phyloP scores from a whole-genome alignment of 2,888 invertebrate species.

The Hoplodrina ambigua region DNA sequence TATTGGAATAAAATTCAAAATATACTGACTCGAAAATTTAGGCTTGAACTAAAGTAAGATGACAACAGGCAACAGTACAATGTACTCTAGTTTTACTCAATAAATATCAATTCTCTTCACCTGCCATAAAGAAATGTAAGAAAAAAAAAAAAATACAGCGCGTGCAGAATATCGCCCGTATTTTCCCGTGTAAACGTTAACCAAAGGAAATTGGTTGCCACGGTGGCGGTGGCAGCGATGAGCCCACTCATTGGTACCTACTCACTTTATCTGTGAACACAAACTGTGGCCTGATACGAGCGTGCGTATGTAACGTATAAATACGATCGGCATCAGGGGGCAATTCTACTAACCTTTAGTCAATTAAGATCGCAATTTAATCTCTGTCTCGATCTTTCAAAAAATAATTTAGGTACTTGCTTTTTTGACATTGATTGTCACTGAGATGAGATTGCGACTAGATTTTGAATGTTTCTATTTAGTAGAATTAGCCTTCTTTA shows the following conservation, averaged over 20 bases:
- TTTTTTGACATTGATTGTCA: too few relatives aligned
- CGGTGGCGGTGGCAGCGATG: constrained; percentile 5
- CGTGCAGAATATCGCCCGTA: constrained; percentile 7
- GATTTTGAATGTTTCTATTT: too few relatives aligned
- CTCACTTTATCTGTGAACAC: neutral
- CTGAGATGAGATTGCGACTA: too few relatives aligned
- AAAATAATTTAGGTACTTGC: too few relatives aligned
- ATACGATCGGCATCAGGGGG: neutral
- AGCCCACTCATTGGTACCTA: constrained; percentile 3
- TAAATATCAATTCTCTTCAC: neutral
- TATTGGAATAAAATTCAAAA: too few relatives aligned
- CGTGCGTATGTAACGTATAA: neutral
- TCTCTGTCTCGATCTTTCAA: too few relatives aligned
- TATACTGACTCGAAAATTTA: too few relatives aligned
- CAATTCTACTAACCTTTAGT: too few relatives aligned
- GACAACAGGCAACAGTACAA: too few relatives aligned
- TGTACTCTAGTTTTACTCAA: neutral
- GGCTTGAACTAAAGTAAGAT: too few relatives aligned
- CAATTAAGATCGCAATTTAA: too few relatives aligned
- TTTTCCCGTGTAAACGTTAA: constrained; percentile 28
- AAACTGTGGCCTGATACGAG: neutral
- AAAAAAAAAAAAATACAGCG: constrained; percentile 11
- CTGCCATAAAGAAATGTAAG: neutral
- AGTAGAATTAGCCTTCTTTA: too few relatives aligned
- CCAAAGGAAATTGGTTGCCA: constrained; percentile 45